Conservation (phyloP, 2,888 invertebrate species). For the Orchesella flavescens region DNA sequence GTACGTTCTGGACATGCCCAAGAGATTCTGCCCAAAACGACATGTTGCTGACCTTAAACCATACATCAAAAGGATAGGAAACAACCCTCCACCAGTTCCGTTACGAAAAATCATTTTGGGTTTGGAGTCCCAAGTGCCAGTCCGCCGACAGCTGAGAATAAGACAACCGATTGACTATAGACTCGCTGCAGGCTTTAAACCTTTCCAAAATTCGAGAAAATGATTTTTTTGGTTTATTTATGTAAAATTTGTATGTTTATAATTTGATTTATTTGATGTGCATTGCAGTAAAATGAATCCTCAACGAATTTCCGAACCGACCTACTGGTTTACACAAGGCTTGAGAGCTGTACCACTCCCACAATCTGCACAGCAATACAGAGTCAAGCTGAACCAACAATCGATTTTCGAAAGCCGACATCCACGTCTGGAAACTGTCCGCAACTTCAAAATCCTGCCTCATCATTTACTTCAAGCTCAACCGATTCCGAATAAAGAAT, state of each 20-base stretch:
- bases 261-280: not conserved
- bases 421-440: not conserved
- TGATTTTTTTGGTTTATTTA: not conserved
- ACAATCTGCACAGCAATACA: not conserved
- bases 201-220: not conserved
- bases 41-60: constrained; percentile 36
- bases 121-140: not conserved
- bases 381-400: not conserved
- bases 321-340: not conserved
- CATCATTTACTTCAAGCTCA: not conserved
- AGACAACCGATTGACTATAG: not conserved
- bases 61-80: not conserved
- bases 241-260: not conserved
- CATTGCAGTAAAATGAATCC: not conserved
- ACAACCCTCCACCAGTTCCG: not conserved
- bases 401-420: not conserved
- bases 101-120: not conserved
- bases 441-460: not conserved
- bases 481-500: not conserved
- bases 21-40: not conserved
- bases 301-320: not conserved
- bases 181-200: not conserved
- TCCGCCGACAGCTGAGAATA: not conserved
- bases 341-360: not conserved
- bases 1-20: constrained; percentile 12